Conservation (phyloP, 2,797 vertebrate genomes). For the Harpagifer antarcticus region DNA sequence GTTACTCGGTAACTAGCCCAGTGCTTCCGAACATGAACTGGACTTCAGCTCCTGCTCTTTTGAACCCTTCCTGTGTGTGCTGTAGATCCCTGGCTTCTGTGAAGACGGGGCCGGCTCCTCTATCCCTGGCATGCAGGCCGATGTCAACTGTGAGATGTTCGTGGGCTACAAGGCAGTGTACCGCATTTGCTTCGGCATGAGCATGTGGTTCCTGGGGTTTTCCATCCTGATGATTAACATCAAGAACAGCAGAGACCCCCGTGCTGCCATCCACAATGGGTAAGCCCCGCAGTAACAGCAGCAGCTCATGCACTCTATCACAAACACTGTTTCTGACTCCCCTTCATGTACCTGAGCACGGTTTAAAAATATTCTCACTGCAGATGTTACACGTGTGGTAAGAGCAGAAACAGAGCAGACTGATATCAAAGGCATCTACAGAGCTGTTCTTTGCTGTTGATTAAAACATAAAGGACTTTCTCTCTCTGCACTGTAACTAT, state of each 20-base stretch:
- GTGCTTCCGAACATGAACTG: not conserved
- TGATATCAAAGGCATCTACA: not conserved
- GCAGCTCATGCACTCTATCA: not conserved
- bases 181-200: conserved; percentile 92
- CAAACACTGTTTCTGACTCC: not conserved
- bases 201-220: conserved; percentile 90
- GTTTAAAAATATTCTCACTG: not conserved
- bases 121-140: conserved; percentile 66
- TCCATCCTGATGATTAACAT: conserved; percentile 89
- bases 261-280: conserved; percentile 94
- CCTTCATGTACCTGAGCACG: no score
- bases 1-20: not conserved
- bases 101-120: conserved; percentile 83
- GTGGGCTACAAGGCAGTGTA: conserved; percentile 95
- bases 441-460: not conserved
- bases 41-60: not conserved
- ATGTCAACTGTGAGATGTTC: conserved; percentile 88
- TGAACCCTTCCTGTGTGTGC: conserved; percentile 6
- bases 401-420: not conserved
- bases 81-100: conserved; percentile 94
- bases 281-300: conserved; percentile 63
- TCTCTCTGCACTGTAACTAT: not conserved
- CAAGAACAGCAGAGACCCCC: conserved; percentile 90
- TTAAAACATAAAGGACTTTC: not conserved
- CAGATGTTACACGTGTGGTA: not conserved